A percentile compares a stretch with the other conserved stretches of the same genome.
Evolutionary conservation across 2,113 vertebrate genomes (phyloP).

Genomic region (Chlamydotis undulata): DNA sequence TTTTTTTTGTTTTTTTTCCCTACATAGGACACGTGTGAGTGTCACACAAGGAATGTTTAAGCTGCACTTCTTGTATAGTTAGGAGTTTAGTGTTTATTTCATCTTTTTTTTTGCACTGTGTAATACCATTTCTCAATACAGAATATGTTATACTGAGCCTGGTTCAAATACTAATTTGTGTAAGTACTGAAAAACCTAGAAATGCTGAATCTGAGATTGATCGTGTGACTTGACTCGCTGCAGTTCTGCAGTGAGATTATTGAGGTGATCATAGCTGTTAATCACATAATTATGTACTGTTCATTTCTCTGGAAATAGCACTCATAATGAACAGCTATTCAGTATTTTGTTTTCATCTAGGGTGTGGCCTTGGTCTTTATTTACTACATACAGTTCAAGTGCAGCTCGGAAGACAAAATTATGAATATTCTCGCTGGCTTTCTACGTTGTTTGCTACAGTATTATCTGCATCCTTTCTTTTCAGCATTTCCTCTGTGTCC

Average conservation of each 20-base stretch:
- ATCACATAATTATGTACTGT: constrained; percentile 12
- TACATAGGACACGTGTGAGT: fast-evolving
- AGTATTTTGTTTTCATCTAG: not conserved
- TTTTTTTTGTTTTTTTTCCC: not conserved
- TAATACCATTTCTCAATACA: not conserved
- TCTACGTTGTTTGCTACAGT: not conserved
- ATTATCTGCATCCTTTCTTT: not conserved
- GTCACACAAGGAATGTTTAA: not conserved
- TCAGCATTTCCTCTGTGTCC: not conserved
- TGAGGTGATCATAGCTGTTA: not conserved
- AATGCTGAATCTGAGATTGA: not conserved
- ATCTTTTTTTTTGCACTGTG: not conserved
- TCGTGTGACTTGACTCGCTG: not conserved
- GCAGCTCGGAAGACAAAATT: not conserved
- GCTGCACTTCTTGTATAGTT: not conserved
- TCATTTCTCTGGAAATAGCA: constrained; percentile 19
- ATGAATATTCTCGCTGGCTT: not conserved
- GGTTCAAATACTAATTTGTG: not conserved
- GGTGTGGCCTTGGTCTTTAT: not conserved
- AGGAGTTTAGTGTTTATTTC: not conserved
- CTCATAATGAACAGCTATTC: not conserved
- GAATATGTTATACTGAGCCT: not conserved
- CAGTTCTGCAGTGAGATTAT: not conserved
- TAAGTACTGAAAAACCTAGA: not conserved
- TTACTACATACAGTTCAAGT: not conserved